Conservation (phyloP, 2,797 vertebrate genomes). For the Erithacus rubecula region DNA sequence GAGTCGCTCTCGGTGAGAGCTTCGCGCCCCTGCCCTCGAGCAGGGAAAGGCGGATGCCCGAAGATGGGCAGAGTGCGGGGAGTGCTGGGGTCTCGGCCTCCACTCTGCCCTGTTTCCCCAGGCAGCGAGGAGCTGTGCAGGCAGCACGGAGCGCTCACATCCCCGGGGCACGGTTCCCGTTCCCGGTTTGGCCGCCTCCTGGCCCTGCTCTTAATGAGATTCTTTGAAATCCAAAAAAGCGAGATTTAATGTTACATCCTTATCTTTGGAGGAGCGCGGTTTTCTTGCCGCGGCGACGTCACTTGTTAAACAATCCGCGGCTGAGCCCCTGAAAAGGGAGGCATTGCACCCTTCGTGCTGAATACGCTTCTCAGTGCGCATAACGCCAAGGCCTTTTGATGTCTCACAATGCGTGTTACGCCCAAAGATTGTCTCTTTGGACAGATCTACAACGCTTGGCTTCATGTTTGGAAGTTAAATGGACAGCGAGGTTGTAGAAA, state of each 20-base stretch:
- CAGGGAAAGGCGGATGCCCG: too few species aligned
- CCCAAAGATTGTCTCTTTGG: constrained; percentile 82
- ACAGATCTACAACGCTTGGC: constrained; percentile 78
- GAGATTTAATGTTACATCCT: constrained; percentile 63
- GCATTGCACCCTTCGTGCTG: constrained; percentile 70
- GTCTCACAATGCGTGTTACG: constrained; percentile 75
- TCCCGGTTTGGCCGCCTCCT: neutral
- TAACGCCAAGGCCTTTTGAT: constrained; percentile 76
- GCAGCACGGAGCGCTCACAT: neutral
- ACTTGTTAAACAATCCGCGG: constrained; percentile 66
- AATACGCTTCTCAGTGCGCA: constrained; percentile 68
- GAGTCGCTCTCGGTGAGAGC: too few species aligned
- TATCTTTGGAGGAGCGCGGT: constrained; percentile 44
- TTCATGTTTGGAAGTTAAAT: constrained; percentile 79
- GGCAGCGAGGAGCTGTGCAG: neutral
- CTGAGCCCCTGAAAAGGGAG: constrained; percentile 60
- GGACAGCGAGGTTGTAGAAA: constrained; percentile 73
- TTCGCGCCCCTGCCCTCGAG: neutral
- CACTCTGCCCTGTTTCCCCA: neutral
- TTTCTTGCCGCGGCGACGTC: constrained; percentile 59
- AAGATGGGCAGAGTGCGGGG: neutral
- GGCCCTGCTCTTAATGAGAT: constrained; percentile 31
- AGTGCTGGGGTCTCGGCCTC: neutral
- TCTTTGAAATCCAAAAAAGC: constrained; percentile 36
- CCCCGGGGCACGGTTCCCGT: neutral